Conservation (phyloP, 2,113 vertebrate species). For the Haemorhous mexicanus region DNA sequence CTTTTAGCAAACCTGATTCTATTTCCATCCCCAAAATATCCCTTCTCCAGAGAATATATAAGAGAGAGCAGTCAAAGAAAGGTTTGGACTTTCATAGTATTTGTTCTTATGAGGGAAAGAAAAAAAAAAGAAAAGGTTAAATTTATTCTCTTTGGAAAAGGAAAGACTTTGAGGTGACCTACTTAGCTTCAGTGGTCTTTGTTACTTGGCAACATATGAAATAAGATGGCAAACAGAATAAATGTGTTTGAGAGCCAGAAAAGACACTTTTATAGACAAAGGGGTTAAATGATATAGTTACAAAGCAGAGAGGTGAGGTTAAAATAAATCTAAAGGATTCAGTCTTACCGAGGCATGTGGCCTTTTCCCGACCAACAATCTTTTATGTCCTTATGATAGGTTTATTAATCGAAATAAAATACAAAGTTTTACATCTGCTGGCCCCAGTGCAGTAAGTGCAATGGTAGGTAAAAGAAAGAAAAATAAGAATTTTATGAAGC, state of each 20-base stretch:
- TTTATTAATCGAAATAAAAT: conserved; percentile 59
- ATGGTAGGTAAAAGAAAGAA: neutral
- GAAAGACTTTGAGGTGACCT: conserved; percentile 53
- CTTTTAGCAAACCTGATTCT: neutral
- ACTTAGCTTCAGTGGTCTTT: conserved; percentile 45
- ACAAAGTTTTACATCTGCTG: neutral
- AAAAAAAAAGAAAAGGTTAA: neutral
- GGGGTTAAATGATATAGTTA: conserved; percentile 47
- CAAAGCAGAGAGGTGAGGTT: conserved; percentile 46
- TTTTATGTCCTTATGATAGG: conserved; percentile 32
- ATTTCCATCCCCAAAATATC: neutral
- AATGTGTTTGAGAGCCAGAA: conserved; percentile 10
- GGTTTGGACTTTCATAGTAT: neutral
- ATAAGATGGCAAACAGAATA: conserved; percentile 59
- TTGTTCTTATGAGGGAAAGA: neutral
- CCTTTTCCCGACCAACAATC: conserved; percentile 46
- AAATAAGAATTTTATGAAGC: neutral
- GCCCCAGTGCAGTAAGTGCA: neutral
- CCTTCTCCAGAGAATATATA: neutral
- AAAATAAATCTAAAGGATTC: conserved; percentile 56
- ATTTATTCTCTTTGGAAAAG: conserved; percentile 45
- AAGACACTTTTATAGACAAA: conserved; percentile 59
- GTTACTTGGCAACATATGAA: conserved; percentile 63
- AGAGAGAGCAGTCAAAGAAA: neutral
- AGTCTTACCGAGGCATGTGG: neutral